Evolutionary conservation across 2,797 vertebrate species (phyloP).

Genomic region (Myiothlypis coronata): DNA sequence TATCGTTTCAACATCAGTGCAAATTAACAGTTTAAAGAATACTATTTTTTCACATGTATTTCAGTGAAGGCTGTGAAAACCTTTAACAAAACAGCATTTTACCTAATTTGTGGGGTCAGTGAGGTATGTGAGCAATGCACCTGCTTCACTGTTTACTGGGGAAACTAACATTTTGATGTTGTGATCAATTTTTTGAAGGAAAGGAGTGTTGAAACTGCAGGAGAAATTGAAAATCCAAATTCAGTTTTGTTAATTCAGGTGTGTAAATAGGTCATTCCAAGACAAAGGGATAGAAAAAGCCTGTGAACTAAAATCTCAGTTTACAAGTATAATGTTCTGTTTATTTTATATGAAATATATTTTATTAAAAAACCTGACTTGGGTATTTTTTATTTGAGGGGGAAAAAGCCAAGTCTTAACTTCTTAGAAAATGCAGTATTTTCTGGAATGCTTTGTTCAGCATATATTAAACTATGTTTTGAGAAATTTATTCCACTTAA

Average conservation of each 20-base stretch:
- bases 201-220: background rate
- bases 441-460: background rate
- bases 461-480: constrained; percentile 1
- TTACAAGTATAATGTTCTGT: background rate
- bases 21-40: background rate
- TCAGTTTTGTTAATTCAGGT: background rate
- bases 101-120: background rate
- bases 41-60: background rate
- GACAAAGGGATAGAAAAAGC: background rate
- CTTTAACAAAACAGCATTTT: background rate
- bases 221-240: background rate
- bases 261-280: background rate
- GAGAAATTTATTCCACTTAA: constrained; percentile 40
- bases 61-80: background rate
- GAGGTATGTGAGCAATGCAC: background rate
- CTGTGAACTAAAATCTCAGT: background rate
- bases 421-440: background rate
- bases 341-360: background rate
- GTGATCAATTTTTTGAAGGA: background rate
- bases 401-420: background rate
- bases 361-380: background rate
- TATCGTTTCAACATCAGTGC: background rate
- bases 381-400: background rate
- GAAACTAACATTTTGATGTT: background rate
- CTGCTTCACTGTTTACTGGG: background rate